Evolutionary conservation across 64 coral and sea anemone species (phyloP).

Genomic region (Astreopora myriophthalma): DNA sequence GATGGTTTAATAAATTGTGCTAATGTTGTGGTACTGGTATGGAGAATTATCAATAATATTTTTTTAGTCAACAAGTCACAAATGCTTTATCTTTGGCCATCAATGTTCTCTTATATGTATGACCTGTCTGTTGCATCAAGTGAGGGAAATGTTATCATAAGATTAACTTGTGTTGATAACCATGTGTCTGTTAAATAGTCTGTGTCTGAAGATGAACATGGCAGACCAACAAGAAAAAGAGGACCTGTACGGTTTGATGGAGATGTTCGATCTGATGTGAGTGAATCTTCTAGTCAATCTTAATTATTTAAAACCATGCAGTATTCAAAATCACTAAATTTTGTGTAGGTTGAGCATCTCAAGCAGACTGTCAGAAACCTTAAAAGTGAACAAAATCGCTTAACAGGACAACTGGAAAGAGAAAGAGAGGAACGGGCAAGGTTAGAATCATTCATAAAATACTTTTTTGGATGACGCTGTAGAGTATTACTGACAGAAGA

Average conservation of each 20-base stretch:
- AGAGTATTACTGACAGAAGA: no score
- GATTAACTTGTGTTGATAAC: not conserved
- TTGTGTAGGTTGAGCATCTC: constrained; percentile 70
- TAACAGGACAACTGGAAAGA: constrained; percentile 79
- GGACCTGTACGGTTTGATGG: constrained; percentile 72
- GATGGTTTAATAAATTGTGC: no score
- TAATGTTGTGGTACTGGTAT: no score
- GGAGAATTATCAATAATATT: no score
- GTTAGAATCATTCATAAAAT: constrained; percentile 33
- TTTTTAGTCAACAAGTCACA: no score
- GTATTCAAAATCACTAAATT: no score
- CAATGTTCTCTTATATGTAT: no score
- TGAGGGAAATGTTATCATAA: not conserved
- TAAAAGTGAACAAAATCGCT: constrained; percentile 89
- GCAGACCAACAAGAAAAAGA: constrained; percentile 58
- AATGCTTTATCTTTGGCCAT: no score
- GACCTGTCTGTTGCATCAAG: no score
- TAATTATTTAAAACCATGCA: no score
- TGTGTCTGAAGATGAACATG: constrained; percentile 84
- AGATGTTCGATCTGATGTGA: constrained; percentile 81
- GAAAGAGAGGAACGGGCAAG: constrained; percentile 77
- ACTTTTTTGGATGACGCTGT: no score
- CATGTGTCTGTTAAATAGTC: not conserved
- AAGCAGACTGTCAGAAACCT: constrained; percentile 78
- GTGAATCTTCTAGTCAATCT: no score